These are phyloP conservation scores for Bagarius yarrelli DNA, from an alignment of 2,113 vertebrate species.

Conservation along the genomic window DNA sequence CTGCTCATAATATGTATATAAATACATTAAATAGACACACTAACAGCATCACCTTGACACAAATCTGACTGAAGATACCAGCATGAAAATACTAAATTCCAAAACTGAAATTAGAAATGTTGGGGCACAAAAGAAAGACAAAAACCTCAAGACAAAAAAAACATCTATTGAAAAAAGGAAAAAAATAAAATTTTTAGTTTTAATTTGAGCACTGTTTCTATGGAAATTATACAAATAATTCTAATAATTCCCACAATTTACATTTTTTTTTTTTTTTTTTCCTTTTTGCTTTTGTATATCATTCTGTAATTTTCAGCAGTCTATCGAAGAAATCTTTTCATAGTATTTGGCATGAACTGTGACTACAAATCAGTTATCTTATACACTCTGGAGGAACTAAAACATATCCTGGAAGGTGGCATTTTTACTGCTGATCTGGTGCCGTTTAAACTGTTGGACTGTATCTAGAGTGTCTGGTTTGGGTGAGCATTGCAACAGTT, in stretches of 20 bases:
- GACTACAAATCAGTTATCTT: background rate
- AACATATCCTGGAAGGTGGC: background rate
- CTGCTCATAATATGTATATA: background rate
- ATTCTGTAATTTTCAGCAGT: background rate
- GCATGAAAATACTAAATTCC: too few relatives aligned
- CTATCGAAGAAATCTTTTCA: background rate
- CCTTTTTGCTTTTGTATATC: background rate
- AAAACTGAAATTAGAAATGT: too few relatives aligned
- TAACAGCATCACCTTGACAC: background rate
- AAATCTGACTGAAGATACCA: background rate
- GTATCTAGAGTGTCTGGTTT: background rate
- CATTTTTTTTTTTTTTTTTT: too few relatives aligned
- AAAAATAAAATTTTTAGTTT: background rate
- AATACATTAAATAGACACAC: background rate
- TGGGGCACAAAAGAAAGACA: background rate
- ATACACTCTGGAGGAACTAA: background rate
- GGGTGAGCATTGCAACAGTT: background rate
- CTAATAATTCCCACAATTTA: too few relatives aligned
- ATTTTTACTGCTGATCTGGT: slow-evolving; percentile 4
- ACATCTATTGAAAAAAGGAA: background rate
- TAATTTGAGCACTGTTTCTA: background rate
- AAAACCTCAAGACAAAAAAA: background rate
- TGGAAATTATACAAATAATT: too few relatives aligned
- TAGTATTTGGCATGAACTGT: background rate
- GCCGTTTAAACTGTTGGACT: background rate